Percentiles rank a stretch among this genome's conserved stretches.
These are phyloP conservation scores for Hepsetus odoe DNA, from an alignment of 2,113 vertebrate genomes.

Conservation along the genomic window DNA sequence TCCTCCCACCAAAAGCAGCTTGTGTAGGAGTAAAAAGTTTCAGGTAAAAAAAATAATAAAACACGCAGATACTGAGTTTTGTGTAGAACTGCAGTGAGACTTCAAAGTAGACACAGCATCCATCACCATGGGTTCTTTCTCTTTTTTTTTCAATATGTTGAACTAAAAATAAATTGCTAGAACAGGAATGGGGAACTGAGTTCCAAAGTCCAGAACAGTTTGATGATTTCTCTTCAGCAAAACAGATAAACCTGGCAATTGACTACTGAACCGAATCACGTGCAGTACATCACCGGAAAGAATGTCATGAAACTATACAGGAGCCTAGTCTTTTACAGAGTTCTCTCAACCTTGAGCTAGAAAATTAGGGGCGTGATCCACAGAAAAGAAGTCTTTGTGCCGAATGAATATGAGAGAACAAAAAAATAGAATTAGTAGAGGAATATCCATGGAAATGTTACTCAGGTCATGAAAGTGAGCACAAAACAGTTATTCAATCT, in stretches of 20 bases:
- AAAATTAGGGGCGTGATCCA: neutral
- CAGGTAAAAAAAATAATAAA: neutral
- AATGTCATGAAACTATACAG: no score
- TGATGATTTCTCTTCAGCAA: no score
- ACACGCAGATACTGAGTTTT: neutral
- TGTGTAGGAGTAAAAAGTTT: constrained; percentile 2
- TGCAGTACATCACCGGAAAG: no score
- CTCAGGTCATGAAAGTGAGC: neutral
- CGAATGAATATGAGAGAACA: neutral
- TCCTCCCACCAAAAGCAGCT: neutral
- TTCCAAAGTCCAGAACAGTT: no score
- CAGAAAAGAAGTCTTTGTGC: neutral
- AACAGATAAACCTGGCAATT: no score
- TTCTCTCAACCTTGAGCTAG: no score
- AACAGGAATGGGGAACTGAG: no score
- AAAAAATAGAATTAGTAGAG: neutral
- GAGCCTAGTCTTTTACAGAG: no score
- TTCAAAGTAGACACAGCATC: neutral
- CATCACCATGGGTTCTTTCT: neutral
- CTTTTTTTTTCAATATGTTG: neutral
- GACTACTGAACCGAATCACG: no score
- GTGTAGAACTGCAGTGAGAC: neutral
- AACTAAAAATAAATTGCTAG: neutral
- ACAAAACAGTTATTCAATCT: neutral
- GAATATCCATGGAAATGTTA: neutral